phyloP scores from a whole-genome alignment of 2,797 vertebrate genomes.

The Potorous gilbertii region DNA sequence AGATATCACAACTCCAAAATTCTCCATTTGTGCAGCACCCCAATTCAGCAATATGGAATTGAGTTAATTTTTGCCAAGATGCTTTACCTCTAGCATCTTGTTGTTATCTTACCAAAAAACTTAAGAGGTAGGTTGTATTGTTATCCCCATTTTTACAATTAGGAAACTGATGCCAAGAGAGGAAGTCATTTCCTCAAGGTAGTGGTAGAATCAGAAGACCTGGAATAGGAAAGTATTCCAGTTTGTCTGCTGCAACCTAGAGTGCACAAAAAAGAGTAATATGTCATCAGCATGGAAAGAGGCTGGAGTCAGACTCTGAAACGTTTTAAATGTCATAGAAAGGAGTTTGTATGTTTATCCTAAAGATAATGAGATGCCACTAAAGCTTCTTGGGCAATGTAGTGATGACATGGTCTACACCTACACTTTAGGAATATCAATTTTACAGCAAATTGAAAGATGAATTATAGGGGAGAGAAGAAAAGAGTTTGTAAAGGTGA shows the following conservation, averaged over 20 bases:
- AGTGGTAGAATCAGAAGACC: not conserved
- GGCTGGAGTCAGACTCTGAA: not conserved
- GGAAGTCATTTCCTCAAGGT: not conserved
- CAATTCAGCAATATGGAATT: not conserved
- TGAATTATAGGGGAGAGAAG: not conserved
- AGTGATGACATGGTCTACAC: not conserved
- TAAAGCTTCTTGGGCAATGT: not conserved
- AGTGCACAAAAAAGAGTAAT: not conserved
- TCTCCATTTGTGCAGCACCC: not conserved
- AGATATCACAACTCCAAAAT: not conserved
- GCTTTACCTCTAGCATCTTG: not conserved
- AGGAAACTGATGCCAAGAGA: not conserved
- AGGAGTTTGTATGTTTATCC: not conserved
- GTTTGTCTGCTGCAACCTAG: not conserved
- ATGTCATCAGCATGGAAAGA: not conserved
- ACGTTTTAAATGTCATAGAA: not conserved
- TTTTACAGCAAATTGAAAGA: not conserved
- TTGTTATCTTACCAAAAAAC: not conserved
- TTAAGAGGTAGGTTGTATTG: not conserved
- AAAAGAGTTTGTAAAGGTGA: not conserved
- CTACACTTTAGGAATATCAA: not conserved
- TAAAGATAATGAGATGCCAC: not conserved
- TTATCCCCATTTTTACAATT: not conserved
- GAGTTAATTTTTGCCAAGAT: not conserved
- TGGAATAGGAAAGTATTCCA: not conserved